Conservation (phyloP, 2,888 invertebrate species). For the Sarcophaga subvicina region DNA sequence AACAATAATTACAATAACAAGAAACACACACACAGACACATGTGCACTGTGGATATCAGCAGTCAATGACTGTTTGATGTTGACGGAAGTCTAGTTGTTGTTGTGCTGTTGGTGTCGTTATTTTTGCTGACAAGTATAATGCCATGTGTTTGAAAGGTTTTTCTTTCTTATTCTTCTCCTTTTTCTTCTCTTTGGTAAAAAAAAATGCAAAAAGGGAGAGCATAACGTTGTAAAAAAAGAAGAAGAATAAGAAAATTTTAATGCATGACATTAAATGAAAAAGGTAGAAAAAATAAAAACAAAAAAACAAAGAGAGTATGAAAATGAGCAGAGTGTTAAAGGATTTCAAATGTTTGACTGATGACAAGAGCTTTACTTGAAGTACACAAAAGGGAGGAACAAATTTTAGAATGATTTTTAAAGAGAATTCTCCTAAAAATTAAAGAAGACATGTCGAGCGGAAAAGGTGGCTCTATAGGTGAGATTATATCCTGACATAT, state of each 20-base stretch:
- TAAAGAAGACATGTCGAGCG: no score
- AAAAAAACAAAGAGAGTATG: background rate
- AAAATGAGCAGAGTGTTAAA: background rate
- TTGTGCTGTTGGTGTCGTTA: slow-evolving; percentile 8
- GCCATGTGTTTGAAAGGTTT: slow-evolving; percentile 36
- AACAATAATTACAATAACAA: background rate
- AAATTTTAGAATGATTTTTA: no score
- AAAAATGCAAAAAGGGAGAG: background rate
- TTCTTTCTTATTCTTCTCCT: background rate
- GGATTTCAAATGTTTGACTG: no score
- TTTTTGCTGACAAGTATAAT: slow-evolving; percentile 36
- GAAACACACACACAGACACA: background rate
- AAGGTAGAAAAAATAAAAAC: background rate
- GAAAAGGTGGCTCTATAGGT: no score
- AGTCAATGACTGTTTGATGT: slow-evolving; percentile 65
- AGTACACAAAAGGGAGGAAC: no score
- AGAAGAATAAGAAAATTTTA: slow-evolving; percentile 28
- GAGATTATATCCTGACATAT: no score
- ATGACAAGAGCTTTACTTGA: no score
- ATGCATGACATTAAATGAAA: slow-evolving; percentile 9
- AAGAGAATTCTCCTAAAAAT: no score
- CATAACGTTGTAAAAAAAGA: slow-evolving; percentile 6
- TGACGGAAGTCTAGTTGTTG: slow-evolving; percentile 59
- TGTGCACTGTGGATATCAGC: background rate
- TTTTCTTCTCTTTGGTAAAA: background rate